Percentiles rank a stretch among this genome's conserved stretches.
phyloP scores from a whole-genome alignment of 2,888 invertebrate genomes.

The Clusia tigrina region DNA sequence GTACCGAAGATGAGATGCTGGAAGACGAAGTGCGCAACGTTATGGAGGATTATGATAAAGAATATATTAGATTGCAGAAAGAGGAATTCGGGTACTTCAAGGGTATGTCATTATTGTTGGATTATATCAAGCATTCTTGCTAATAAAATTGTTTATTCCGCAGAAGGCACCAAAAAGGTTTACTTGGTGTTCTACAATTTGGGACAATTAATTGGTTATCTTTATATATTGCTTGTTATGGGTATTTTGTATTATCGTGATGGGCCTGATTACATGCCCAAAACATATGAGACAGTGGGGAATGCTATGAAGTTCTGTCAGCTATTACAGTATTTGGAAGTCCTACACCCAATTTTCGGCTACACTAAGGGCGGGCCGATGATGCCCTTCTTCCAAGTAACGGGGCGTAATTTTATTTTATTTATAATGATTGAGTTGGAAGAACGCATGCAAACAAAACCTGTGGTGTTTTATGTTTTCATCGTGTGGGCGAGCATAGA shows the following conservation, averaged over 20 bases:
- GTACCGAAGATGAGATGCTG: slow-evolving; percentile 72
- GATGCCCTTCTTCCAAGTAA: slow-evolving; percentile 80
- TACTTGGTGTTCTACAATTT: slow-evolving; percentile 90
- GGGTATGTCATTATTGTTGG: slow-evolving; percentile 67
- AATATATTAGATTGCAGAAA: slow-evolving; percentile 76
- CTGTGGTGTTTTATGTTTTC: slow-evolving; percentile 88
- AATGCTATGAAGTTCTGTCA: slow-evolving; percentile 83
- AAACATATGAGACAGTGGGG: slow-evolving; percentile 78
- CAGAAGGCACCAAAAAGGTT: slow-evolving; percentile 82
- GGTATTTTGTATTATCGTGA: slow-evolving; percentile 77
- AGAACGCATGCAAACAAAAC: slow-evolving; percentile 84
- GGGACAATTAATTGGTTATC: slow-evolving; percentile 86
- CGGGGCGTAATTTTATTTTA: slow-evolving; percentile 79
- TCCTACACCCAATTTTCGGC: slow-evolving; percentile 88
- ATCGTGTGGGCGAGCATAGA: slow-evolving; percentile 84
- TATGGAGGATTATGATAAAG: slow-evolving; percentile 79
- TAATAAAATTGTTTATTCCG: slow-evolving; percentile 43
- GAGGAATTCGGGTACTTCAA: slow-evolving; percentile 80
- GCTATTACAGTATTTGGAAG: slow-evolving; percentile 83
- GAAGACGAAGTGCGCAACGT: slow-evolving; percentile 76
- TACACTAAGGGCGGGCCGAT: slow-evolving; percentile 82
- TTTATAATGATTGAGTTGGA: slow-evolving; percentile 86
- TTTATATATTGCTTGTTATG: slow-evolving; percentile 79
- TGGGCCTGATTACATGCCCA: slow-evolving; percentile 74
- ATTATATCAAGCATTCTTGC: slow-evolving; percentile 1